These are phyloP conservation scores for Procambarus clarkii DNA, from an alignment of 1,140 invertebrate genomes.

Conservation along the genomic window DNA sequence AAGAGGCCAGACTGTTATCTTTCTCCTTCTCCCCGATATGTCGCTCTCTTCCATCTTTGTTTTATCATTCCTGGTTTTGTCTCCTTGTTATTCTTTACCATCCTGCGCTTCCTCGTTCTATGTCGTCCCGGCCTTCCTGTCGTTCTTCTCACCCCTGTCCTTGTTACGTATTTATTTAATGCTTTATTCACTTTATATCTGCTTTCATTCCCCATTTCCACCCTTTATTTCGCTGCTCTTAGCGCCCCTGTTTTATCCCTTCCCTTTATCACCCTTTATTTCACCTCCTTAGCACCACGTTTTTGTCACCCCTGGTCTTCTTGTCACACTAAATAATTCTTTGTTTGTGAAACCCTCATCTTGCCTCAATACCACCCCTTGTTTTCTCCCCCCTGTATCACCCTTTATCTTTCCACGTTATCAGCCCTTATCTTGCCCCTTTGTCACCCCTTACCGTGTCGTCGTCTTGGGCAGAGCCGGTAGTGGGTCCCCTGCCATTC, in stretches of 20 bases:
- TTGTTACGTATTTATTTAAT: neutral
- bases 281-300: neutral
- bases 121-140: neutral
- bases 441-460: constrained; percentile 47
- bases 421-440: constrained; percentile 42
- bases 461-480: constrained; percentile 63
- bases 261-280: neutral
- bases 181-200: neutral
- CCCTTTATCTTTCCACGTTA: constrained; percentile 4
- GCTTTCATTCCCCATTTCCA: neutral
- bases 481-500: constrained; percentile 72
- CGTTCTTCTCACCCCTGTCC: neutral
- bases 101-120: neutral
- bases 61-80: neutral
- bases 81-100: too few relatives aligned
- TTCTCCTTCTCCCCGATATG: neutral
- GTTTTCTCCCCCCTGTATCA: neutral
- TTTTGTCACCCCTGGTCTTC: neutral
- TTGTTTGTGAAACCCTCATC: neutral
- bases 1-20: too few relatives aligned
- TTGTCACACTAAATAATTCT: neutral
- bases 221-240: neutral
- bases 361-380: neutral
- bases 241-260: neutral
- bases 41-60: neutral